phyloP scores from a whole-genome alignment of 2,888 invertebrate species.

The Sphaeridia pumilis region DNA sequence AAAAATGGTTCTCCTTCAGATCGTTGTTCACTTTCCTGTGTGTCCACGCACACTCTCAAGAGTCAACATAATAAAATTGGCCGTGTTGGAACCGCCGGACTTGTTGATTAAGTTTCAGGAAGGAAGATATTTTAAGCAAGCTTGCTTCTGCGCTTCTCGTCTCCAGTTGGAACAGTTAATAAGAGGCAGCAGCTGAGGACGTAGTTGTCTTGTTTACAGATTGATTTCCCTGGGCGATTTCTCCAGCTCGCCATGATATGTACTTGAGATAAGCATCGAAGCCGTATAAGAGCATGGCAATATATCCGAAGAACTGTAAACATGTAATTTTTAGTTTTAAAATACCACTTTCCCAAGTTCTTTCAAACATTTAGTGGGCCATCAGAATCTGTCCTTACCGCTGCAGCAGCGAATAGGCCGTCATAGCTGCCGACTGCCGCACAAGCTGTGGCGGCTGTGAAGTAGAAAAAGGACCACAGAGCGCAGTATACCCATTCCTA shows the following conservation, averaged over 20 bases:
- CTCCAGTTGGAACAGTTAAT: too few species aligned
- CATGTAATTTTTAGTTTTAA: conserved; percentile 11
- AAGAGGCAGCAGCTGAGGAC: too few species aligned
- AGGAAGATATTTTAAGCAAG: too few species aligned
- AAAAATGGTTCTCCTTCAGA: too few species aligned
- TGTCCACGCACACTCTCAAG: too few species aligned
- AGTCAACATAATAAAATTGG: too few species aligned
- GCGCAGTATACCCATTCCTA: conserved; percentile 62
- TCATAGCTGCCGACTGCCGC: conserved; percentile 43
- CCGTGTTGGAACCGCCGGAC: too few species aligned
- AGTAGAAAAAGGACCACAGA: conserved; percentile 60
- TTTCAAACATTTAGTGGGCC: conserved; percentile 1
- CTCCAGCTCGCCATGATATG: conserved; percentile 51
- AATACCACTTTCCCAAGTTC: too few species aligned
- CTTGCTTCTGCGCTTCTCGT: too few species aligned
- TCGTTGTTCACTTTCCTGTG: too few species aligned
- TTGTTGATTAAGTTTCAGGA: too few species aligned
- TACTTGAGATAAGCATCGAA: conserved; percentile 70
- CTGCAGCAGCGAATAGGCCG: conserved; percentile 55
- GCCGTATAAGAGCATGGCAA: conserved; percentile 64
- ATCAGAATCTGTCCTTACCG: conserved; percentile 48
- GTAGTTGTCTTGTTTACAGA: conserved; percentile 44
- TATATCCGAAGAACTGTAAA: conserved; percentile 71
- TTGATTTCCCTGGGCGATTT: conserved; percentile 59
- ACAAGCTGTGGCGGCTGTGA: conserved; percentile 60